These are phyloP conservation scores for Oophaga pumilio DNA, from an alignment of 2,113 vertebrate genomes.

Conservation along the genomic window DNA sequence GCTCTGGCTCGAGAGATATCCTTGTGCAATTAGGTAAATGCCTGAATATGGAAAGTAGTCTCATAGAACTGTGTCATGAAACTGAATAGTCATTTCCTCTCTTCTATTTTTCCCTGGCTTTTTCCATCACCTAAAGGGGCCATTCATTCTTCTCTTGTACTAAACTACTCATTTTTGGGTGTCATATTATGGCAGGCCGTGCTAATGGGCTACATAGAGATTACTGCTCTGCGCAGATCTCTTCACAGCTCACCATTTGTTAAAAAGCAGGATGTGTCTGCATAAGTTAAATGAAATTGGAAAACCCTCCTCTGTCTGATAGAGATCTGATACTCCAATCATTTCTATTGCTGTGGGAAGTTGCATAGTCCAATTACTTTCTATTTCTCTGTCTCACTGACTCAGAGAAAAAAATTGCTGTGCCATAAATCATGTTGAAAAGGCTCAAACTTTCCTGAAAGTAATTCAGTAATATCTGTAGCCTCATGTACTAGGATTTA, in stretches of 20 bases:
- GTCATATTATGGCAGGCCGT: slow-evolving; percentile 23
- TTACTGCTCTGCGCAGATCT: slow-evolving; percentile 43
- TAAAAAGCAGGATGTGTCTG: slow-evolving; percentile 53
- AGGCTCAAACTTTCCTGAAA: slow-evolving; percentile 50
- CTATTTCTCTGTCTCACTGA: slow-evolving; percentile 55
- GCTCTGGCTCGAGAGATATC: neutral
- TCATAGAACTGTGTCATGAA: neutral
- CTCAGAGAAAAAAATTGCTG: slow-evolving; percentile 46
- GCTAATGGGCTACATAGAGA: slow-evolving; percentile 55
- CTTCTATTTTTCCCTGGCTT: neutral
- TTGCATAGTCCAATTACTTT: slow-evolving; percentile 55
- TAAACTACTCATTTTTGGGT: slow-evolving; percentile 50
- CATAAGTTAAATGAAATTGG: slow-evolving; percentile 57
- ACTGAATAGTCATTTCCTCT: neutral
- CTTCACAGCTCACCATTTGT: slow-evolving; percentile 45
- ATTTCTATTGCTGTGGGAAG: slow-evolving; percentile 52
- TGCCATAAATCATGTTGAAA: slow-evolving; percentile 57
- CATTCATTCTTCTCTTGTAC: slow-evolving; percentile 33
- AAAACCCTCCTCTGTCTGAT: slow-evolving; percentile 53
- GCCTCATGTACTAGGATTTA: neutral
- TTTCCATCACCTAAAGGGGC: slow-evolving; percentile 28
- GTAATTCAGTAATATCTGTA: slow-evolving; percentile 47
- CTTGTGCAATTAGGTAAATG: neutral
- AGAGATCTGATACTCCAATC: slow-evolving; percentile 57
- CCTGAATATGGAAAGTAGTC: neutral